Base-by-base conservation (phyloP, 2,797 vertebrate genomes). In the Mormyrops boulengeri region DNA sequence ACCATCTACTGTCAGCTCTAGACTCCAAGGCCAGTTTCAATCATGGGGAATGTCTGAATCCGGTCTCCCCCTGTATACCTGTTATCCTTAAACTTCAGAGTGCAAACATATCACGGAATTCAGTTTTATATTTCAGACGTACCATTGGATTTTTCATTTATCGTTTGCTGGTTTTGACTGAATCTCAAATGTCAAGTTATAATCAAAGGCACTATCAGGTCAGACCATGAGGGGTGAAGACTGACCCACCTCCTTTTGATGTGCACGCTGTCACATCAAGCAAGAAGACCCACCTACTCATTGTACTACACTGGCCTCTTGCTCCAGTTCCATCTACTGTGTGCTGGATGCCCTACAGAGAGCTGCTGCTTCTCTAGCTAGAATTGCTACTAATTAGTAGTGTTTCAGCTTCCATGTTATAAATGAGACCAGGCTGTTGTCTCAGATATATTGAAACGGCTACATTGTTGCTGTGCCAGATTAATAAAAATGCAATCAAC, bases 401-500 rank as follows among this genome's bases (percentile, higher is more conserved):
- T n/a, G 38, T 80, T 80, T 44, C 17, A 80, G 41, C 41, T 7
- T 80, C 38, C 38, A 44, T 77, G 73, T 77, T 77, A 77, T 77
- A 77, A 41, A 77, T 77, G 73, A 44, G 14, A 77, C 73, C 7
- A 4, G 73, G 17, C 38, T 77, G 73, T 80, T 41, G 19, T 47
- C 17, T 80, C 38, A 44, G 41, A 47, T 80, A 44, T 80, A 80
- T 80, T 47, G 73, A 44, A 80, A 60, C 17, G 19, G 87, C 34
- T 22, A 44, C 77, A 34, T 69, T 19, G 19, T 47, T 85, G 52
- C 14, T 55, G 47, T 85, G 30, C 60, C 47, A 22, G 30, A 47
- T 49, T 73, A n/a, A 57, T 73, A 88, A 85, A 85, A 85, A 41
- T 47, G 55, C 57, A 62, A 90, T 53, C 60, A 53, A 69, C 77